Evolutionary conservation across 1,140 invertebrate genomes (phyloP), one percentile per base, ranked within the genome.

Genomic region (Lordiphosa collinella): DNA sequence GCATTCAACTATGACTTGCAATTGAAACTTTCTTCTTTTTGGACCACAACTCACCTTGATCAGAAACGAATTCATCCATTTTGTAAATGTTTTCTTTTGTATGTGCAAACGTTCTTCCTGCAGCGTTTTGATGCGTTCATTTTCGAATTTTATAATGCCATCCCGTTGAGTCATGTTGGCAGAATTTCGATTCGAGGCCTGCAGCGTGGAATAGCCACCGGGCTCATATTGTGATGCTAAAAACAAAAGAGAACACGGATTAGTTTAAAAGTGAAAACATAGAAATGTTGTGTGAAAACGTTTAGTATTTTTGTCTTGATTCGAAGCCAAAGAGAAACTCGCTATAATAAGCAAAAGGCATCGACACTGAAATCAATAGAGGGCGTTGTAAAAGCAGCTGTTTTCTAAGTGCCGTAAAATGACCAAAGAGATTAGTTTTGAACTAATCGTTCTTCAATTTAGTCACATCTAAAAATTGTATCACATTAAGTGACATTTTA

Each of bases 61-160:
- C 62, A 99, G 90, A 90, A 99, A 99, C 1, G 97, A 98, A 91
- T 99, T 99, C 93, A 99, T 97, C 98, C 98, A 99, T 97, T 99
- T 99, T 80, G 98, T 99, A 90, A 99, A 99, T 5, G 98, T 99
- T 90, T 99, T 99, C 92, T 99, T 99, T 90, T 99, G 98, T 74
- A 99, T 99, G 90, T 98, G 94, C 51, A 99, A 91, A 62, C 98
- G 93, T 91, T 99, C 98, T 89, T 99, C 97, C 88, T 99, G 97
- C 82, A 99, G 92, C 84, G 96, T 96, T 91, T 96, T 95, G 86
- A 99, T 99, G 53, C 98, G 94, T 76, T 96, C 95, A 90, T 96
- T 96, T 92, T 99, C 98, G 90, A 98, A 99, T 89, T 98, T 98
- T 72, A 95, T 92, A 53, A 95, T 94, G 89, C 96, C 96, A 90